Conservation (phyloP, 2,797 vertebrate species). For the Nasua narica region DNA sequence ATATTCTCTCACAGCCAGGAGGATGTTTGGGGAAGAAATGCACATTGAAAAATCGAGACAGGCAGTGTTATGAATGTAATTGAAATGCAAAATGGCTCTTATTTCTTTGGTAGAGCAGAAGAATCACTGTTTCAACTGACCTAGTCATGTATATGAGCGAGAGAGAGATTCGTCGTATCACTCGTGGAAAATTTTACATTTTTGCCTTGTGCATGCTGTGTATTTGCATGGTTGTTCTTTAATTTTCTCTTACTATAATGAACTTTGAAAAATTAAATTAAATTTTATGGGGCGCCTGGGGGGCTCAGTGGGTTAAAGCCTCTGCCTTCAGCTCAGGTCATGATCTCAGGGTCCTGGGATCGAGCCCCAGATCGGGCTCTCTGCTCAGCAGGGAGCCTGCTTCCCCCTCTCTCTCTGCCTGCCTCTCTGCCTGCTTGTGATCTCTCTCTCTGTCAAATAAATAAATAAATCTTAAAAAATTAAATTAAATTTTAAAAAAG, state of each 20-base stretch:
- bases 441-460: too few species aligned
- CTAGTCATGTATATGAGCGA: rapidly evolving
- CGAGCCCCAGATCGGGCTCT: too few species aligned
- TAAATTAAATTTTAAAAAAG: neutral
- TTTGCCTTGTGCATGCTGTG: neutral
- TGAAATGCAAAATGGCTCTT: neutral
- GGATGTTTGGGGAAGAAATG: neutral
- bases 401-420: too few species aligned
- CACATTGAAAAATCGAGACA: neutral
- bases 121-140: neutral
- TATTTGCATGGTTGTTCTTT: neutral
- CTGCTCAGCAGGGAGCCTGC: too few species aligned
- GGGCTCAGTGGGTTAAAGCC: too few species aligned
- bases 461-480: too few species aligned
- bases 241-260: neutral
- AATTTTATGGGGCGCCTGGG: neutral
- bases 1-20: neutral
- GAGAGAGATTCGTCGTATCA: neutral
- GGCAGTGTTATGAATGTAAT: neutral
- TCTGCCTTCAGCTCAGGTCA: too few species aligned
- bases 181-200: neutral
- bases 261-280: neutral
- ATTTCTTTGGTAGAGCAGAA: neutral
- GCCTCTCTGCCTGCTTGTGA: too few species aligned
- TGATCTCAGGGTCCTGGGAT: too few species aligned